phyloP scores from a whole-genome alignment of 2,888 invertebrate genomes.

The Pheosia gnoma region DNA sequence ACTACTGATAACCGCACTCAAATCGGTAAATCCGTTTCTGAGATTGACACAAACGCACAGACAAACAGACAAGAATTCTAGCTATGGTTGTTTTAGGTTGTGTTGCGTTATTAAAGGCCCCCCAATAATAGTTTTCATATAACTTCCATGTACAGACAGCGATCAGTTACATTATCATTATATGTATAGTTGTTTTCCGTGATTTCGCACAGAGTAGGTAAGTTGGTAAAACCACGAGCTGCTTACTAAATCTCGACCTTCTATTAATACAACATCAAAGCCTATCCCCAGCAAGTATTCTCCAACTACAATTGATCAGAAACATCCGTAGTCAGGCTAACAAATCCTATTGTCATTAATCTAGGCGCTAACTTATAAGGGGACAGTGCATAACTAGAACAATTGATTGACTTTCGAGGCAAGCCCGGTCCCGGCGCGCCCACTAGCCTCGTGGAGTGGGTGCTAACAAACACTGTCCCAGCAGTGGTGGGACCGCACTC shows the following conservation, averaged over 20 bases:
- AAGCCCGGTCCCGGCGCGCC: not conserved
- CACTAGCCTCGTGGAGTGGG: conserved; percentile 1
- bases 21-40: too few relatives aligned
- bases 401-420: not conserved
- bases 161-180: too few relatives aligned
- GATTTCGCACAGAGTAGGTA: not conserved
- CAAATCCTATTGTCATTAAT: not conserved
- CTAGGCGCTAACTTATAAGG: not conserved
- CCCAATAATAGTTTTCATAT: too few relatives aligned
- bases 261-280: not conserved
- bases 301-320: not conserved
- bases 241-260: not conserved
- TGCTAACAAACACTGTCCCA: conserved; percentile 2
- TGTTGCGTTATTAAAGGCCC: too few relatives aligned
- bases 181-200: too few relatives aligned
- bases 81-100: too few relatives aligned
- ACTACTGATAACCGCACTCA: too few relatives aligned
- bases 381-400: not conserved
- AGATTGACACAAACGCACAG: too few relatives aligned
- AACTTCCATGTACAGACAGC: too few relatives aligned
- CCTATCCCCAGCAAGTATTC: not conserved
- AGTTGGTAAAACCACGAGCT: not conserved
- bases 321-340: not conserved
- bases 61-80: too few relatives aligned
- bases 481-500: not conserved